These are phyloP conservation scores for Lerema accius DNA, from an alignment of 1,140 invertebrate species.

Conservation along the genomic window DNA sequence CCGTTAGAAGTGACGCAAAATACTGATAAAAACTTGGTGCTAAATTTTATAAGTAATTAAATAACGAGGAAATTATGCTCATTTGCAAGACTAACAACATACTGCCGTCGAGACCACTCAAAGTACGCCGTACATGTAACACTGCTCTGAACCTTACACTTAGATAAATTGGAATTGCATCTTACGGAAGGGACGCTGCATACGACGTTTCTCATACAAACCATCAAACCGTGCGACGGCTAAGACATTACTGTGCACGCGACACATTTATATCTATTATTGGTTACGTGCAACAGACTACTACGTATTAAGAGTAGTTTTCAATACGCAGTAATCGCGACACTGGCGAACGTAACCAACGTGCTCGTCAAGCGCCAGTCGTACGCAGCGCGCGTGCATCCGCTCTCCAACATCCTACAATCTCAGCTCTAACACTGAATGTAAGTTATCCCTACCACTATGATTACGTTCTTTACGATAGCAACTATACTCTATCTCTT, in stretches of 20 bases:
- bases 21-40: constrained; percentile 27
- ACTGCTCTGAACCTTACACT: constrained; percentile 19
- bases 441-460: constrained; percentile 8
- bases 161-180: constrained; percentile 16
- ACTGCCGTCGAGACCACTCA: constrained; percentile 28
- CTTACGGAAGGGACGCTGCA: constrained; percentile 5
- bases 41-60: constrained; percentile 26
- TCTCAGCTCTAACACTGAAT: constrained; percentile 12
- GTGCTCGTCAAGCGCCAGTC: constrained; percentile 17
- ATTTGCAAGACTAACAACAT: constrained; percentile 4
- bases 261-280: not conserved
- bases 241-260: not conserved
- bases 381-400: constrained; percentile 12
- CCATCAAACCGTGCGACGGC: not conserved
- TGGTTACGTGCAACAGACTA: constrained; percentile 16
- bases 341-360: not conserved
- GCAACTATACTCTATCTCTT: constrained; percentile 4
- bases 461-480: constrained; percentile 14
- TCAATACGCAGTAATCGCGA: constrained; percentile 20
- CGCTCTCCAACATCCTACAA: constrained; percentile 10
- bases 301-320: constrained; percentile 27
- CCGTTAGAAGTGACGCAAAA: constrained; percentile 12
- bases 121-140: constrained; percentile 13
- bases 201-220: constrained; percentile 9
- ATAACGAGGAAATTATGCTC: constrained; percentile 17